Base-by-base conservation (phyloP, 64 coral and sea anemone species). In the Orbicella faveolata region DNA sequence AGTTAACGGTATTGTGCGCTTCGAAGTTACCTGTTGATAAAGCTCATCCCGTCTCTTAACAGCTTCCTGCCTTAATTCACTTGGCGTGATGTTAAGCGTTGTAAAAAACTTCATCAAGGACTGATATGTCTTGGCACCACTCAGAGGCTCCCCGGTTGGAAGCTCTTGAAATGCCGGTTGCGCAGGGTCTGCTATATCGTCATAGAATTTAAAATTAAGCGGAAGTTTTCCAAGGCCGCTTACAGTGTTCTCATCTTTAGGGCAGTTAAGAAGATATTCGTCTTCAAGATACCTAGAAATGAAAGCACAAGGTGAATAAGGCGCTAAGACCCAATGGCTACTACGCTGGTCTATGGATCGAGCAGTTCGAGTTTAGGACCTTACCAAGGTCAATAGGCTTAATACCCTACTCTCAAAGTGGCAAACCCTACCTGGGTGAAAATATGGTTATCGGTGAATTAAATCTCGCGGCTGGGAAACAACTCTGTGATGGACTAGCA, bases 211-310 rank as follows among this genome's bases (percentile, higher is more conserved):
- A 76, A 90, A 75, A 36, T 36, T 76, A 14, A 99, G 62, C 1
- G 97, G 97, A 51, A 99, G 89, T 14, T 39, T 90, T 0, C 91
- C 97, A 9, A 99, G 80, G 33, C 97, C 97, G 79, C 94, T 96
- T 11, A 88, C 88, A 9, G 16, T 72, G n/a, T 68, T 37, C 1
- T 33, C 67, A 26, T 89, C 73, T 0, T 48, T n/a, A 4, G 89
- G 79, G 18, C 92, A 94, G 44, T 85, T 52, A 10, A 8, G 34
- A 30, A 89, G 66, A 79, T 94, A 87, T 16, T 93, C 92, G 36
- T 83, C 44, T 21, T 93, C 70, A 41, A 93, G 63, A 53, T 84
- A 93, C 55, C 87, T 93, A 53, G 8, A 66, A 34, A 2, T 30
- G 4, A 10, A 34, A 51, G 2, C 6, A 34, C 23, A 16, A 51